Evolutionary conservation across 2,113 vertebrate genomes (phyloP).

Genomic region (Alces alces): DNA sequence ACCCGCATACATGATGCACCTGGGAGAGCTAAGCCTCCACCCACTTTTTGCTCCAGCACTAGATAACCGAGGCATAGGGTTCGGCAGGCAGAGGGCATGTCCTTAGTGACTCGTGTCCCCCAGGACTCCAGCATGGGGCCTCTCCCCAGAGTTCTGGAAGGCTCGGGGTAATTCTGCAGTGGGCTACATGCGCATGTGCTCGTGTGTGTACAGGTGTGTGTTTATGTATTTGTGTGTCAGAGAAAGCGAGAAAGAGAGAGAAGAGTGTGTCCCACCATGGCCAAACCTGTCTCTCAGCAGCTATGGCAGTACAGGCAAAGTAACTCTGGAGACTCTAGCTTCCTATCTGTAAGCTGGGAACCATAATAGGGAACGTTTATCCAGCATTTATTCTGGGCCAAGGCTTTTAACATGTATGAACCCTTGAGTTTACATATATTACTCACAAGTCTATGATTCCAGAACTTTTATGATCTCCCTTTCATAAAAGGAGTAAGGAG

Average conservation of each 20-base stretch:
- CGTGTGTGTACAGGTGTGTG: rapidly evolving
- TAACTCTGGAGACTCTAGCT: not conserved
- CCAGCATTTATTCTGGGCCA: not conserved
- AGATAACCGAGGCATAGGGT: rapidly evolving
- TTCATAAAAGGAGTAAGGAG: not conserved
- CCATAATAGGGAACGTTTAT: not conserved
- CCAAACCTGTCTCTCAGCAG: not conserved
- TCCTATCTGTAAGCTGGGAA: not conserved
- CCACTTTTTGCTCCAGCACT: rapidly evolving
- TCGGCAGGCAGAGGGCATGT: not conserved
- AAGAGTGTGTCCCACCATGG: not conserved
- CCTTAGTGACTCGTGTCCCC: not conserved
- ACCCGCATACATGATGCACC: rapidly evolving
- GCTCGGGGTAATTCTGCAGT: not conserved
- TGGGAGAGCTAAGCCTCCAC: not conserved
- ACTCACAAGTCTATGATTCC: not conserved
- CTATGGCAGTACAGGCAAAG: not conserved
- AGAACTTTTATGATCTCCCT: not conserved
- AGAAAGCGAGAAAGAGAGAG: not conserved
- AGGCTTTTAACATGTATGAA: not conserved
- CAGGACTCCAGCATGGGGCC: not conserved
- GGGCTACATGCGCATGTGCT: rapidly evolving
- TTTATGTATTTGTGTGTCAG: not conserved
- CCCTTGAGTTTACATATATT: not conserved
- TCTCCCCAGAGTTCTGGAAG: not conserved